Conservation (phyloP, 92 coral and sea anemone species). For the Phenganax subtilis region DNA sequence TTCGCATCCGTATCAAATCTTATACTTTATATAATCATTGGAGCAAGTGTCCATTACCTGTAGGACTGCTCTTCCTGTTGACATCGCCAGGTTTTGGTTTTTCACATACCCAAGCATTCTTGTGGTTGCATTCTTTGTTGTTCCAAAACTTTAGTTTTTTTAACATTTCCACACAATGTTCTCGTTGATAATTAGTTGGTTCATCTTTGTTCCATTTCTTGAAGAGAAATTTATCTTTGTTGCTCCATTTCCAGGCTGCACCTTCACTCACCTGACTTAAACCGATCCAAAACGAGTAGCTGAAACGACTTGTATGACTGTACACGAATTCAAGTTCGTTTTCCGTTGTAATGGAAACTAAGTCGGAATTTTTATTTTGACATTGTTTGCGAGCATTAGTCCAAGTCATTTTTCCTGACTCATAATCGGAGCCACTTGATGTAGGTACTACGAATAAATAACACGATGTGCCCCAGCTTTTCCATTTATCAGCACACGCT, state of each 20-base stretch:
- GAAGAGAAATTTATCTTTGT: background rate
- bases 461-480: constrained; percentile 3
- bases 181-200: background rate
- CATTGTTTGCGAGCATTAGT: background rate
- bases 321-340: background rate
- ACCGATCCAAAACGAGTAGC: background rate
- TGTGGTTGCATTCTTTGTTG: background rate
- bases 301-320: background rate
- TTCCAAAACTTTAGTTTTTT: background rate
- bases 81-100: background rate
- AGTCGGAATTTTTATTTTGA: background rate
- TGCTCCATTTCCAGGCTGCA: background rate
- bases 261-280: background rate
- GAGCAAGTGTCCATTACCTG: background rate
- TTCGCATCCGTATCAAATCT: background rate
- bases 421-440: background rate
- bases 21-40: background rate
- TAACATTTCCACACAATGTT: no score
- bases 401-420: background rate
- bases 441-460: background rate
- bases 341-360: background rate
- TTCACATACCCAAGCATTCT: background rate
- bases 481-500: background rate
- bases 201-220: background rate
- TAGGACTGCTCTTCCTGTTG: background rate